Conservation (phyloP, 2,797 vertebrate genomes). For the Podarcis lilfordi region DNA sequence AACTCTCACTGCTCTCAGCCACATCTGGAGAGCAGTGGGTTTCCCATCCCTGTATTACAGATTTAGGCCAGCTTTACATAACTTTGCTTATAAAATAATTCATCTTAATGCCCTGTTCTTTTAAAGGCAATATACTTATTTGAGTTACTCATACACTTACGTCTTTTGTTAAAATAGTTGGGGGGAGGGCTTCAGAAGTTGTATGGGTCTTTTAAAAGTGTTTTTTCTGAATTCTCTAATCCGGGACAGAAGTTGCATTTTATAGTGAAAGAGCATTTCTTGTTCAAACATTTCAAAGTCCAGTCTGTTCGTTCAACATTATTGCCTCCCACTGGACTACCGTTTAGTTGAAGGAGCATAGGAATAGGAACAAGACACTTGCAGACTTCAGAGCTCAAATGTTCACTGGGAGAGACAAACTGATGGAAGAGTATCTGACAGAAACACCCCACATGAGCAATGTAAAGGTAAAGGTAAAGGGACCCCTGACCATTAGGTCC, state of each 20-base stretch:
- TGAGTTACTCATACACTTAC: constrained; percentile 32
- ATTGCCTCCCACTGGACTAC: constrained; percentile 72
- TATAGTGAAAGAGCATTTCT: constrained; percentile 66
- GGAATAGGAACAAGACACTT: constrained; percentile 29
- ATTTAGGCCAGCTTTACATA: not conserved
- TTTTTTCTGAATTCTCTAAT: constrained; percentile 38
- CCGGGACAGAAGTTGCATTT: constrained; percentile 54
- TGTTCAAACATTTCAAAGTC: constrained; percentile 66
- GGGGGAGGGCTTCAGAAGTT: constrained; percentile 48
- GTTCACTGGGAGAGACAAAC: not conserved
- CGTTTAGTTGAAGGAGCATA: constrained; percentile 50
- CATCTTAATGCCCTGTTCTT: constrained; percentile 15
- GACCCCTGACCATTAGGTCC: too few relatives aligned
- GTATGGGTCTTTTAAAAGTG: constrained; percentile 38
- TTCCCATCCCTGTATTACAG: not conserved
- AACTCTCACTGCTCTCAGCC: too few relatives aligned
- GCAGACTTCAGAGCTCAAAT: constrained; percentile 25
- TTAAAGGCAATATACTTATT: constrained; percentile 54
- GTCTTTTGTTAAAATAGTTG: constrained; percentile 30
- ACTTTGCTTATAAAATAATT: not conserved
- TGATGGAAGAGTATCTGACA: not conserved
- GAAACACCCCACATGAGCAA: too few relatives aligned
- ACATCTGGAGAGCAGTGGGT: too few relatives aligned
- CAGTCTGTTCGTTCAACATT: constrained; percentile 51
- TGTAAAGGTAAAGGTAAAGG: too few relatives aligned